phyloP scores from a whole-genome alignment of 2,888 invertebrate species.

The Liopterus haemorrhoidalis region DNA sequence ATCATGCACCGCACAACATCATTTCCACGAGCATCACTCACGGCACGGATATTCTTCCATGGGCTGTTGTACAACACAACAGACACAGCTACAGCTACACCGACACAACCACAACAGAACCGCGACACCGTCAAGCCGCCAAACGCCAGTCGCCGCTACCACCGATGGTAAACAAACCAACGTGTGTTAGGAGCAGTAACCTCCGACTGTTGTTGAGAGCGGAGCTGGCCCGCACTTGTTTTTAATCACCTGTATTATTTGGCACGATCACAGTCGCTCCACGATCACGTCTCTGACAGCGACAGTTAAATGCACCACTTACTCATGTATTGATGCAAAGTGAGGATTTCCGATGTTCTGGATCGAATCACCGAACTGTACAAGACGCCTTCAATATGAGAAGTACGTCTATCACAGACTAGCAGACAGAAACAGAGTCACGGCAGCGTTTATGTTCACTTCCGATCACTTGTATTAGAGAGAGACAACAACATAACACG shows the following conservation, averaged over 20 bases:
- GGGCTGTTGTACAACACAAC: too few species aligned
- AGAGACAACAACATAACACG: constrained; percentile 17
- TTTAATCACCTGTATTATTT: not conserved
- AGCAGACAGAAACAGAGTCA: constrained; percentile 1
- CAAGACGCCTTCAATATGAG: too few species aligned
- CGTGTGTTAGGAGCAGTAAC: constrained; percentile 46
- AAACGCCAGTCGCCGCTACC: not conserved
- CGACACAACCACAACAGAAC: not conserved
- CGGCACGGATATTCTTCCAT: too few species aligned
- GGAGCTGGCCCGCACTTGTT: constrained; percentile 38
- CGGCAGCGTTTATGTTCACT: too few species aligned
- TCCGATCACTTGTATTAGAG: constrained; percentile 11
- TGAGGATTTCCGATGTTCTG: too few species aligned
- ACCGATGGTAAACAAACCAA: constrained; percentile 45
- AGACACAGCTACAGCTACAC: not conserved
- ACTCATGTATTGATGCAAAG: too few species aligned
- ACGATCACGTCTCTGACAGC: not conserved
- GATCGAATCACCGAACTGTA: too few species aligned
- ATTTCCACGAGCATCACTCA: not conserved
- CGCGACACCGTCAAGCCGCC: not conserved
- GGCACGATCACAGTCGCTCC: not conserved
- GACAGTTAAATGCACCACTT: constrained; percentile 1
- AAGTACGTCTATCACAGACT: too few species aligned
- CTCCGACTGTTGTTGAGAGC: constrained; percentile 43
- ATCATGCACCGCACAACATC: constrained; percentile 30